A percentile compares a stretch with the other conserved stretches of the same genome.
Conservation (phyloP, 2,888 invertebrate species). For the Synergus itoensis region DNA sequence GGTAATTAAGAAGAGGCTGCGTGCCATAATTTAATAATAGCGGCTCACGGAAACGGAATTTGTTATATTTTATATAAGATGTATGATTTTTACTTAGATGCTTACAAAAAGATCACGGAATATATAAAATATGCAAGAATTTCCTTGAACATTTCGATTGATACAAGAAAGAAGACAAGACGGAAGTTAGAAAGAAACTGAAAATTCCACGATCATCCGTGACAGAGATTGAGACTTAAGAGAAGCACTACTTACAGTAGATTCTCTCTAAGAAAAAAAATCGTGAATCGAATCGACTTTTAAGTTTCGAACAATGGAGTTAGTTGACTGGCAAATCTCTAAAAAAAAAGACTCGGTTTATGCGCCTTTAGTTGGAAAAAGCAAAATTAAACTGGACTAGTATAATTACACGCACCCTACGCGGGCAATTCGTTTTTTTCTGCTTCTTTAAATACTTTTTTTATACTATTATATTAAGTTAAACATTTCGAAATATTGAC, state of each 20-base stretch:
- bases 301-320: constrained; percentile 6
- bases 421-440: not conserved
- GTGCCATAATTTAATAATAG: constrained; percentile 25
- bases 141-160: not conserved
- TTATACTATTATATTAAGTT: too few species aligned
- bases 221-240: constrained; percentile 8
- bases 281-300: constrained; percentile 19
- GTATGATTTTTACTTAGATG: too few species aligned
- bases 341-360: not conserved
- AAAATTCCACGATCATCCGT: constrained; percentile 21
- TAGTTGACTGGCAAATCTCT: not conserved
- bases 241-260: not conserved
- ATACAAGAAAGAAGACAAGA: not conserved
- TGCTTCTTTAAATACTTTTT: not conserved
- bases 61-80: not conserved
- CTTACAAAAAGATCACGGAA: not conserved
- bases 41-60: not conserved
- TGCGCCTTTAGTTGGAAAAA: not conserved
- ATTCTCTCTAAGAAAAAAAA: constrained; percentile 5
- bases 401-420: too few species aligned
- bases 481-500: too few species aligned
- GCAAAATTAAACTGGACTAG: not conserved
- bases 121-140: not conserved
- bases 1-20: constrained; percentile 27
- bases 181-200: not conserved